phyloP scores from a whole-genome alignment of 1,140 invertebrate genomes.

The Rhopalosiphum maidis region DNA sequence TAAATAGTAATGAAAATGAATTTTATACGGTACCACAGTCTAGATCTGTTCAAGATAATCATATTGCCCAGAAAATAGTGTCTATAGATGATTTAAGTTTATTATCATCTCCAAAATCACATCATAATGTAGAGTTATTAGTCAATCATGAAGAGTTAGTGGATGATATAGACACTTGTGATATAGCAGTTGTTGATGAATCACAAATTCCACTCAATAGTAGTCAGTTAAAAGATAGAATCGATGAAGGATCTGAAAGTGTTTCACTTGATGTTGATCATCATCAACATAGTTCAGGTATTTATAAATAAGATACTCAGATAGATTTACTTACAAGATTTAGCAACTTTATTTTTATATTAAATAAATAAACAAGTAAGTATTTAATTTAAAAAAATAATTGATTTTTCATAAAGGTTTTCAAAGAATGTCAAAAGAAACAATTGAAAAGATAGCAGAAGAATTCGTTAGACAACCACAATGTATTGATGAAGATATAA shows the following conservation, averaged over 20 bases:
- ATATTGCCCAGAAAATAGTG: conserved; percentile 50
- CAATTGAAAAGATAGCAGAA: conserved; percentile 54
- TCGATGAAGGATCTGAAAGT: conserved; percentile 33
- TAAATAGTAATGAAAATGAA: conserved; percentile 41
- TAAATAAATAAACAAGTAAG: not conserved
- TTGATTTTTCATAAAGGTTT: conserved; percentile 37
- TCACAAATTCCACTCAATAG: conserved; percentile 48
- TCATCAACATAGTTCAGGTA: conserved; percentile 45
- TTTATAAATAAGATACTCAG: not conserved
- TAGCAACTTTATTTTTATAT: not conserved
- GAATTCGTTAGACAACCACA: conserved; percentile 56
- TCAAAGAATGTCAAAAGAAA: conserved; percentile 57
- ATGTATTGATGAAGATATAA: conserved; percentile 51
- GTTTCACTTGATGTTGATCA: conserved; percentile 38
- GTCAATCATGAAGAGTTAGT: conserved; percentile 52
- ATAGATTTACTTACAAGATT: not conserved
- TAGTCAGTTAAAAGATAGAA: conserved; percentile 43
- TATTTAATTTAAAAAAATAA: not conserved
- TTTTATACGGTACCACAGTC: conserved; percentile 39
- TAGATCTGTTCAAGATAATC: conserved; percentile 43
- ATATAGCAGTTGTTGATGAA: conserved; percentile 53
- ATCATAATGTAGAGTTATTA: conserved; percentile 54
- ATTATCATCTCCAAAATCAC: conserved; percentile 51
- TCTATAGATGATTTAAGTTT: conserved; percentile 47
- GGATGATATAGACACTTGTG: conserved; percentile 51